Conservation (phyloP, 2,797 vertebrate species). For the Columba guinea region DNA sequence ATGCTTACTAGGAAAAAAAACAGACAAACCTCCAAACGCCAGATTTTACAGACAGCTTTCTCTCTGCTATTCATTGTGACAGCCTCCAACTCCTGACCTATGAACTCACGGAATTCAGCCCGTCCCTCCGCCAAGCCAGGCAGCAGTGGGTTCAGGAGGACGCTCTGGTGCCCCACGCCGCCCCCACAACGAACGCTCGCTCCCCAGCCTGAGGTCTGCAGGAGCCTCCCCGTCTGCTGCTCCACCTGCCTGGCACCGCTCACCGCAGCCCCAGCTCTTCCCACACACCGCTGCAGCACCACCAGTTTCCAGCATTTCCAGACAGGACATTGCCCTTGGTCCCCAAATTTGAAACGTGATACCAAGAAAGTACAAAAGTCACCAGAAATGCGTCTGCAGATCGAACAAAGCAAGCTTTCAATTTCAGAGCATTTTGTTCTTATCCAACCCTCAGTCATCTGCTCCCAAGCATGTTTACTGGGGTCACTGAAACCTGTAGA, state of each 20-base stretch:
- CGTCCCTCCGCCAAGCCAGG: background rate
- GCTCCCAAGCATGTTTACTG: background rate
- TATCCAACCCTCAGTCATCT: background rate
- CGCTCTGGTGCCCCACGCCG: background rate
- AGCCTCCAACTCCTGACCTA: background rate
- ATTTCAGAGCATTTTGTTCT: background rate
- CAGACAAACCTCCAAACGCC: background rate
- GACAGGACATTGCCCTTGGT: accelerated
- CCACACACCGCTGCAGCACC: background rate
- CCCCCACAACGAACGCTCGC: background rate
- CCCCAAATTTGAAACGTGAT: accelerated
- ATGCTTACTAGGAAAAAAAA: background rate
- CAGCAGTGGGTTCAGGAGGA: background rate
- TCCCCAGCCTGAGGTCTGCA: accelerated
- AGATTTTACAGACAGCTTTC: background rate
- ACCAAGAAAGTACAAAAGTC: background rate
- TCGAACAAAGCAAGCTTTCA: background rate
- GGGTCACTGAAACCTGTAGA: background rate
- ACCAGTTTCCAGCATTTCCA: accelerated
- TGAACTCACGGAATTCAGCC: background rate
- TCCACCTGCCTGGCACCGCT: background rate
- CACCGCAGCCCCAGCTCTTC: background rate
- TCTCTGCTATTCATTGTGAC: background rate
- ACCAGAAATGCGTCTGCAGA: accelerated
- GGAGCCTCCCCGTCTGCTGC: background rate